Conservation (phyloP, 2,888 invertebrate species). For the Trichopoda pennipes region DNA sequence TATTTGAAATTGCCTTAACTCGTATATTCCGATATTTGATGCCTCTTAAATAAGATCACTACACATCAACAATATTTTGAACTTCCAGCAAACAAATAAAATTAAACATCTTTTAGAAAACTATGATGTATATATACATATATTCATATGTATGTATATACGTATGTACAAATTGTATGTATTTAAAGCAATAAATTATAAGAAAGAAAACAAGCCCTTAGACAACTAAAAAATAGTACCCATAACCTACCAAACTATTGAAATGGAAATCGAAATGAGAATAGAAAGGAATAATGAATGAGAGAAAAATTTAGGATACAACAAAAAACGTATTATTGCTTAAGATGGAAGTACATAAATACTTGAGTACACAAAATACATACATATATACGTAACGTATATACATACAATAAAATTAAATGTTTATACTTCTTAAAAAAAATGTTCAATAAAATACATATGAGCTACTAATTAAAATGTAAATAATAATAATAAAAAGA, state of each 20-base stretch:
- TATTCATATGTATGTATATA: too few relatives aligned
- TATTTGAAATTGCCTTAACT: too few relatives aligned
- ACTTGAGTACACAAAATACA: too few relatives aligned
- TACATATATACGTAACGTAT: too few relatives aligned
- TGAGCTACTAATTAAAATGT: slow-evolving; percentile 1
- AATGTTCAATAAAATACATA: slow-evolving; percentile 1
- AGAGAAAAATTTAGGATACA: not conserved
- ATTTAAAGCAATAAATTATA: not conserved
- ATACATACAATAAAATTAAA: not conserved
- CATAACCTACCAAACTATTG: not conserved
- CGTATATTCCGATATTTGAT: too few relatives aligned
- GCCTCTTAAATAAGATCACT: too few relatives aligned
- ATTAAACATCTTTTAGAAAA: too few relatives aligned
- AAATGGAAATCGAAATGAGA: slow-evolving; percentile 5
- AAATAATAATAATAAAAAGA: slow-evolving; percentile 1
- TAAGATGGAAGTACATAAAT: not conserved
- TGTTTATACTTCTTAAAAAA: slow-evolving; percentile 21
- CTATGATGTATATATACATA: too few relatives aligned
- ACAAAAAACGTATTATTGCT: not conserved
- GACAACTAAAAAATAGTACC: slow-evolving; percentile 33
- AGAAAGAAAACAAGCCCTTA: slow-evolving; percentile 37
- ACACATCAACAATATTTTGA: too few relatives aligned
- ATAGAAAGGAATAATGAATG: not conserved
- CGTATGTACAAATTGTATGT: not conserved
- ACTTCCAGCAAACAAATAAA: too few relatives aligned